Percentiles rank a stretch among this genome's conserved stretches.
phyloP scores from a whole-genome alignment of 2,888 invertebrate genomes.

The Leistus spinibarbis region DNA sequence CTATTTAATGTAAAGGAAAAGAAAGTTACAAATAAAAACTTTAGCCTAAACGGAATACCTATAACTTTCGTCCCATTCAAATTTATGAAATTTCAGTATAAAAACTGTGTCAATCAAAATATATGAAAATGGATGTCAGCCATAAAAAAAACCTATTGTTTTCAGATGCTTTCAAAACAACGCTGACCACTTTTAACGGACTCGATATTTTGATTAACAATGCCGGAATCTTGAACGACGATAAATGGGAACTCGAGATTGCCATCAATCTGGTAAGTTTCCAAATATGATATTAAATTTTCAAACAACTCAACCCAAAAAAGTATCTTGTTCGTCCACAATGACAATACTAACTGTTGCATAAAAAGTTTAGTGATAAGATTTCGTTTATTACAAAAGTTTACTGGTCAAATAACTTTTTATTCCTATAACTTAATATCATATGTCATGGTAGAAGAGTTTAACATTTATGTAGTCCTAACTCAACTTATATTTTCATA shows the following conservation, averaged over 20 bases:
- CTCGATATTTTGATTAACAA: slow-evolving; percentile 70
- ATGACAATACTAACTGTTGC: neutral
- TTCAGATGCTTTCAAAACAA: slow-evolving; percentile 55
- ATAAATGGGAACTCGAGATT: slow-evolving; percentile 76
- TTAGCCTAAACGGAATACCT: neutral
- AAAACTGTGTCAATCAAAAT: slow-evolving; percentile 45
- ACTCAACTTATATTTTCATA: too few species aligned
- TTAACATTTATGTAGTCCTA: too few species aligned
- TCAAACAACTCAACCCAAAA: slow-evolving; percentile 10
- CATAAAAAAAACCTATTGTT: neutral
- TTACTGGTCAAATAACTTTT: neutral
- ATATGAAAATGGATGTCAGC: neutral
- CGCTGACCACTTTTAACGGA: slow-evolving; percentile 51
- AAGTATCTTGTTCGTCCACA: neutral
- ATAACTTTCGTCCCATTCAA: neutral
- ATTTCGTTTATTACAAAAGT: neutral
- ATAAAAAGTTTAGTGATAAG: slow-evolving; percentile 1
- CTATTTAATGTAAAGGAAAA: neutral
- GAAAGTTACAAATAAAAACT: neutral
- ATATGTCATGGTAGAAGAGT: too few species aligned
- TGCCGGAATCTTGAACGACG: slow-evolving; percentile 79
- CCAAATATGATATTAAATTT: slow-evolving; percentile 27
- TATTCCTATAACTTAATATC: too few species aligned
- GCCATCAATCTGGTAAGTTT: slow-evolving; percentile 57
- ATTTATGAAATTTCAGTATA: slow-evolving; percentile 59